Evolutionary conservation across 2,113 vertebrate species (phyloP), one percentile per base, ranked within the genome.

Genomic region (Nesogale talazaci): DNA sequence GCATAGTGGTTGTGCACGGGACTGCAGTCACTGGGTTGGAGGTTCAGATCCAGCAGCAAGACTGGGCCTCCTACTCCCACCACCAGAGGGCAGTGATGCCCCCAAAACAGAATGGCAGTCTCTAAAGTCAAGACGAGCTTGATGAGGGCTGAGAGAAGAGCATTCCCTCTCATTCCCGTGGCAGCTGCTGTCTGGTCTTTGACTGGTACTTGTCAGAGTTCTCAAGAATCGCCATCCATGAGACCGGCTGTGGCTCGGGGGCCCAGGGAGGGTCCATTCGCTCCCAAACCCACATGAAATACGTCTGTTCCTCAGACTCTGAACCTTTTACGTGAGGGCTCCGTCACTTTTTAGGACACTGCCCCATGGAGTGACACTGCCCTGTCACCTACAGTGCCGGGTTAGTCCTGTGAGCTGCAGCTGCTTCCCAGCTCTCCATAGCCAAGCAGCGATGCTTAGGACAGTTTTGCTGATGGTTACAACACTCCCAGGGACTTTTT

Each of bases 321-420:
- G n/a, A 0, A n/a, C 69, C 46, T 76, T 86, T 61, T 27, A 57
- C 6, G 59, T 57, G 20, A 57, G n/a, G 52, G 72, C 42, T 36
- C 76, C 38, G 56, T 59, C 34, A 67, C 14, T 82, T 34, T 31
- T n/a, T n/a, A n/a, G 0, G 63, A 29, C 82, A 46, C 46, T 23
- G 46, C 22, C 25, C 42, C 14, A n/a, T 20, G 46, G 29, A 63
- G 56, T 27, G 19, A 15, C 52, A 59, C 23, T 0, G 0, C 16
- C 38, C 59, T 40, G 72, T 9, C 12, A 42, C 40, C 40, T 0
- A 6, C 36, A n/a, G 59, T 0, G 1, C n/a, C 31, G 15, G 65
- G 70, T n/a, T 90, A n/a, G 22, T 11, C 25, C 25, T 74, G 57
- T 86, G 34, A 36, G 84, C 52, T 61, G 31, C 0, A 19, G 72